Base-by-base conservation (phyloP, 2,113 vertebrate genomes). In the Poeciliopsis turrubarensis region DNA sequence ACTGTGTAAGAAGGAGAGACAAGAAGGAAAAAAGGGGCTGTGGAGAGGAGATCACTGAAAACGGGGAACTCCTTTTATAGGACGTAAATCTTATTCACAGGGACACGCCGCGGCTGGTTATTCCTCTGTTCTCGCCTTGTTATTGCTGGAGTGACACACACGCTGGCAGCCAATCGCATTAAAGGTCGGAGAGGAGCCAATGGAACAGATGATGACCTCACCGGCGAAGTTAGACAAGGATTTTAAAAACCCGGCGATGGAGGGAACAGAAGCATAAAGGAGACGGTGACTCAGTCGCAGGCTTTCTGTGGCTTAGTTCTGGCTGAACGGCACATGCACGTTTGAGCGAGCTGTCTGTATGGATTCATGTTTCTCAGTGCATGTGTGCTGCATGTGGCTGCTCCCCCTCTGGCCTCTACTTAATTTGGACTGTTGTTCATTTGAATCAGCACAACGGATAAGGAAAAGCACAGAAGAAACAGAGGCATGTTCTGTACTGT, bases 301-400 rank as follows among this genome's bases (percentile, higher is more conserved):
- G 81, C 77, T 87, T 89, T 81, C 78, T 73, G 79, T 80, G 80
- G 66, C 73, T 90, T 80, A 80, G 74, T 81, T 84, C 85, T 84
- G 80, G 61, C 69, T 77, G 69, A 78, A 17, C 69, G 81, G 79
- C 71, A 78, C 65, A 79, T 79, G 51, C 22, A 57, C 82, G 66
- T 77, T 14, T 70, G 66, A 79, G 68, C 65, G 60, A 54, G 32
- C 72, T 86, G 84, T 83, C 81, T 86, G 62, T 77, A 68, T 71
- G 68, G 61, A 81, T 89, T 85, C 74, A 65, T 60, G 65, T 37
- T 30, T 68, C 62, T 65, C 1, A n/a, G 2, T 71, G 73, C 27
- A 26, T 71, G 69, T 72, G 73, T 67, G 34, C 62, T 69, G 62
- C 22, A 61, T 70, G 73, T 44, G 54, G 41, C n/a, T 73, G 57